Conservation (phyloP, 1,140 invertebrate species). For the Eumaeus atala region DNA sequence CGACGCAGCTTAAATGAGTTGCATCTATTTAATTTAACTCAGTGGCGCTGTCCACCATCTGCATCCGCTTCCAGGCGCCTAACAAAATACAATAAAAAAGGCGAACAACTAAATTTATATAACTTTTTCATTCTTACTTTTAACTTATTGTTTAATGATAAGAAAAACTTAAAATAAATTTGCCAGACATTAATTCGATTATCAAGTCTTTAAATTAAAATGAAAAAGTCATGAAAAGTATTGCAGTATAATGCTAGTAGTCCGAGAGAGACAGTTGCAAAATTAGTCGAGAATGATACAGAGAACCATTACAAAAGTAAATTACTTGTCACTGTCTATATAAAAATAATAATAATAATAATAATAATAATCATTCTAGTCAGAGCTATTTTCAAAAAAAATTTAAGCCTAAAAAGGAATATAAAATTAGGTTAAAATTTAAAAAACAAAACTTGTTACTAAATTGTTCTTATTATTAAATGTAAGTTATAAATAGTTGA, state of each 20-base stretch:
- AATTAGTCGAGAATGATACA: too few relatives aligned
- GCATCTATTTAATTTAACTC: constrained; percentile 8
- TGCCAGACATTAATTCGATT: constrained; percentile 19
- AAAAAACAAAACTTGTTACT: constrained; percentile 5
- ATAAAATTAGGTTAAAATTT: constrained; percentile 7
- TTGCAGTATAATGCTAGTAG: constrained; percentile 5
- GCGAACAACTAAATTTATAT: background rate
- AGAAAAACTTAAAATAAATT: constrained; percentile 17
- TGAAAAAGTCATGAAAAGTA: constrained; percentile 12
- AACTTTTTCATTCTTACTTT: constrained; percentile 7
- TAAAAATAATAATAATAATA: too few relatives aligned
- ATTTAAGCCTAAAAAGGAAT: constrained; percentile 1
- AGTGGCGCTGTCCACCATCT: background rate
- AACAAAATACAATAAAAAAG: background rate
- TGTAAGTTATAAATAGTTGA: constrained; percentile 11
- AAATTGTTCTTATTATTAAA: constrained; percentile 2
- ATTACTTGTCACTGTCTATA: too few relatives aligned
- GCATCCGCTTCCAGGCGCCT: background rate
- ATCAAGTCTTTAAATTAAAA: constrained; percentile 16
- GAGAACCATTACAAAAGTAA: too few relatives aligned
- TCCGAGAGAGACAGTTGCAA: too few relatives aligned
- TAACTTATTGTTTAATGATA: constrained; percentile 12
- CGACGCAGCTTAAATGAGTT: constrained; percentile 1
- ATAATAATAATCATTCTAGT: too few relatives aligned
- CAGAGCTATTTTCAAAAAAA: too few relatives aligned